Evolutionary conservation across 2,113 vertebrate species (phyloP), one percentile per base, ranked within the genome.

Genomic region (Mugil cephalus): DNA sequence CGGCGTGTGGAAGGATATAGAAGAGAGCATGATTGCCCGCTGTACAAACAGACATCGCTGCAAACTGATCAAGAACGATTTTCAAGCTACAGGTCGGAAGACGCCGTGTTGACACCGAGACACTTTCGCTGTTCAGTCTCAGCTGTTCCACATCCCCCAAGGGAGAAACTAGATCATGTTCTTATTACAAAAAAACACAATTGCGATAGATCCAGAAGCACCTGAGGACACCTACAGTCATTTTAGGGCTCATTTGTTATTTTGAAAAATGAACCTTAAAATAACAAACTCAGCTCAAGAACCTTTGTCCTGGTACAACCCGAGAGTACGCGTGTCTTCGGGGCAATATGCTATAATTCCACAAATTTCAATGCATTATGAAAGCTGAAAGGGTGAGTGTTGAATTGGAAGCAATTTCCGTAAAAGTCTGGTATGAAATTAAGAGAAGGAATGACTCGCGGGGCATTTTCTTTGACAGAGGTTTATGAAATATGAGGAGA

Each of bases 351-450:
- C 51, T 64, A 63, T 69, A 83, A 83, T 82, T 69, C 40, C 47
- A 59, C 55, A 77, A 30, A 79, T 83, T 78, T 71, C 58, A 52
- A 43, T 79, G 67, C 59, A 70, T 85, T 79, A 79, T 79, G 81
- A 88, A 80, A 53, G 53, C 78, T 69, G 63, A 87, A 88, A 85
- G 55, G 64, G 17, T 34, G 58, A 47, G 60, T 63, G 35, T 24
- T 78, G 61, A 83, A 87, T 72, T 74, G 71, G 83, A 86, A 69
- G 81, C 75, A 82, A 80, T 87, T 85, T 78, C 82, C 35, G 2
- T 84, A 73, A 85, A 82, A 66, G 66, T 70, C 73, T 76, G 53
- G 66, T 75, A 66, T 72, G 67, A 83, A 85, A 85, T 83, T 86
- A 80, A 79, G 84, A 71, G 68, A 58, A 19, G 11, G 67, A 80